phyloP scores from a whole-genome alignment of 2,113 vertebrate genomes.

The Romanogobio albipinnatus region DNA sequence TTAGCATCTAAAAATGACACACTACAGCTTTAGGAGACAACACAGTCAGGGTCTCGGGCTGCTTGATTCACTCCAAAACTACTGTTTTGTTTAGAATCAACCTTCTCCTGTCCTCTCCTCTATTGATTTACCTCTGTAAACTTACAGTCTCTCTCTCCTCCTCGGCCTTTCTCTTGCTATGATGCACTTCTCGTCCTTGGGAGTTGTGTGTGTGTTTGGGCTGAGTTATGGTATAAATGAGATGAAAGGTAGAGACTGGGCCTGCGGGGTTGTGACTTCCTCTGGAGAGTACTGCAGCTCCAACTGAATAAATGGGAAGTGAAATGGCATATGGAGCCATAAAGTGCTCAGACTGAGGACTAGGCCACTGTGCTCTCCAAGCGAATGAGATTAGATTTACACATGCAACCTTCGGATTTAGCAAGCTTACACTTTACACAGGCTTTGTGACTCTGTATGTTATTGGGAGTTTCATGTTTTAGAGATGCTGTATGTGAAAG shows the following conservation, averaged over 20 bases:
- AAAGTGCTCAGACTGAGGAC: conserved; percentile 69
- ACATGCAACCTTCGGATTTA: conserved; percentile 57
- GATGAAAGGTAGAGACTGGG: conserved; percentile 67
- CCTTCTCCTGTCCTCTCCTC: conserved; percentile 31
- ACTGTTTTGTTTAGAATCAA: conserved; percentile 1
- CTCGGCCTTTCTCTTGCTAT: conserved; percentile 57
- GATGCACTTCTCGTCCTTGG: conserved; percentile 72
- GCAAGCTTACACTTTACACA: background rate
- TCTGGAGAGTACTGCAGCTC: conserved; percentile 63
- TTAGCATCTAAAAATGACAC: background rate
- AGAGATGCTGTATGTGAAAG: background rate
- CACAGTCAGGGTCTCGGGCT: background rate
- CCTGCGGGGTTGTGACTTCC: conserved; percentile 72
- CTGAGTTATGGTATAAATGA: conserved; percentile 77
- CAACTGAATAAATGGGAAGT: conserved; percentile 79
- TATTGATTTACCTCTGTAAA: conserved; percentile 43
- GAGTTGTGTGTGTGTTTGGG: conserved; percentile 73
- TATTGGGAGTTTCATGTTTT: background rate
- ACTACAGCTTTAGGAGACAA: background rate
- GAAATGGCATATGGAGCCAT: conserved; percentile 78
- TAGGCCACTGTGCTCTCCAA: conserved; percentile 70
- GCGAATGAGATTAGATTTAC: conserved; percentile 73
- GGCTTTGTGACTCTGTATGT: background rate
- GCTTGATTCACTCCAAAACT: background rate
- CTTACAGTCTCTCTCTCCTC: conserved; percentile 43